Percentiles rank a stretch among this genome's conserved stretches.
phyloP scores from a whole-genome alignment of 1,140 invertebrate species.

The Leptopilina clavipes region DNA sequence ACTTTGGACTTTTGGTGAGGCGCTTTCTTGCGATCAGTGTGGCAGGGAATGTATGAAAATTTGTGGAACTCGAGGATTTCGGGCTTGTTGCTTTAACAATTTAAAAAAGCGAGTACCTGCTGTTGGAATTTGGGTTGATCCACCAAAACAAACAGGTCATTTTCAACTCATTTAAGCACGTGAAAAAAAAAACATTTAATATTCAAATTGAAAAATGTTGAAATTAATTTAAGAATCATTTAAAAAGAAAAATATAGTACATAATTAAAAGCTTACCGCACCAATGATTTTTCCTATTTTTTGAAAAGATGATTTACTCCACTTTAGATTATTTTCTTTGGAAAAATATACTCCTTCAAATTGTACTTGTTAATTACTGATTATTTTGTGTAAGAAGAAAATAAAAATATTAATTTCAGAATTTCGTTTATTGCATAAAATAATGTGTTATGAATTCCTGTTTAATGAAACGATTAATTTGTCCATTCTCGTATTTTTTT shows the following conservation, averaged over 20 bases:
- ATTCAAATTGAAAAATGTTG: not conserved
- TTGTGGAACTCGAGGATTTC: constrained; percentile 77
- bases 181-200: constrained; percentile 40
- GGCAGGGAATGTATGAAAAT: constrained; percentile 76
- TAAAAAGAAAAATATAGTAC: not conserved
- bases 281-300: not conserved
- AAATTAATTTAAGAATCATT: not conserved
- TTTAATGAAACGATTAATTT: not conserved
- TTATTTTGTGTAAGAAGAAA: not conserved
- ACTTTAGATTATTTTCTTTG: too few relatives aligned
- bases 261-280: not conserved
- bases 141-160: constrained; percentile 45
- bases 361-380: too few relatives aligned
- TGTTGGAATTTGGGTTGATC: constrained; percentile 53
- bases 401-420: not conserved
- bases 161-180: constrained; percentile 48
- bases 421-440: too few relatives aligned
- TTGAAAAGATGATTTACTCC: not conserved
- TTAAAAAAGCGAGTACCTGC: constrained; percentile 70
- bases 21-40: constrained; percentile 76
- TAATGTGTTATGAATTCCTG: not conserved
- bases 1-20: constrained; percentile 63
- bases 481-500: constrained; percentile 48
- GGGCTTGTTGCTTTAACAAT: constrained; percentile 80
- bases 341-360: too few relatives aligned